phyloP scores from a whole-genome alignment of 1,140 invertebrate genomes.

The Pararge aegeria region DNA sequence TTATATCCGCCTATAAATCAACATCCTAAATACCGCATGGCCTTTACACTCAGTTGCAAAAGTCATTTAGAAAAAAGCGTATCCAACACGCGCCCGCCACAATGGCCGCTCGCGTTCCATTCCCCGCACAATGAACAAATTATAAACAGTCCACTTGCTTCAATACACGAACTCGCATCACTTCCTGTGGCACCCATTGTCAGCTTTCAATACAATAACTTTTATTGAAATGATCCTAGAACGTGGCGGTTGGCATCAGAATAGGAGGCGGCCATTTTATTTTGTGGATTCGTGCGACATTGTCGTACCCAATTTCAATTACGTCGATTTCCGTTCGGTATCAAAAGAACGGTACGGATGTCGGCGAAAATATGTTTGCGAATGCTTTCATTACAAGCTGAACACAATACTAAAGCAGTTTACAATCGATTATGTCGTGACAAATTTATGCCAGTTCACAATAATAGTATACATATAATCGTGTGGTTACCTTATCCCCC shows the following conservation, averaged over 20 bases:
- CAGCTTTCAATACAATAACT: slow-evolving; percentile 74
- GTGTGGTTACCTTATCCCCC: slow-evolving; percentile 36
- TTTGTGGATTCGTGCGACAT: slow-evolving; percentile 66
- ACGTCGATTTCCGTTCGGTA: slow-evolving; percentile 65
- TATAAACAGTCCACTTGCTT: slow-evolving; percentile 77
- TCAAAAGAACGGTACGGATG: slow-evolving; percentile 55
- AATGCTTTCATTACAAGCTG: slow-evolving; percentile 43
- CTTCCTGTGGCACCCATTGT: slow-evolving; percentile 73
- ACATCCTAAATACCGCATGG: slow-evolving; percentile 5
- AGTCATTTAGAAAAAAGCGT: slow-evolving; percentile 64
- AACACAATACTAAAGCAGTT: slow-evolving; percentile 33
- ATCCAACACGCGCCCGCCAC: slow-evolving; percentile 42
- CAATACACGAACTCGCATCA: slow-evolving; percentile 68
- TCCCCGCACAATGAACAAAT: slow-evolving; percentile 71
- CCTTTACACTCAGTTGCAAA: slow-evolving; percentile 42
- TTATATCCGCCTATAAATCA: slow-evolving; percentile 15
- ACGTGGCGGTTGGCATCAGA: slow-evolving; percentile 47
- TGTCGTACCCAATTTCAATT: slow-evolving; percentile 67
- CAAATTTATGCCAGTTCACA: slow-evolving; percentile 52
- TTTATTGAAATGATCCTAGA: slow-evolving; percentile 75
- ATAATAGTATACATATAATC: slow-evolving; percentile 28
- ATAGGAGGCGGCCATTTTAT: slow-evolving; percentile 53
- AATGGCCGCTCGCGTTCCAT: slow-evolving; percentile 59
- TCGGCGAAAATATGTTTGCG: slow-evolving; percentile 43
- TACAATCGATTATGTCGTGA: slow-evolving; percentile 41